Conservation (phyloP, 2,113 vertebrate genomes). For the Hippocampus mohnikei region DNA sequence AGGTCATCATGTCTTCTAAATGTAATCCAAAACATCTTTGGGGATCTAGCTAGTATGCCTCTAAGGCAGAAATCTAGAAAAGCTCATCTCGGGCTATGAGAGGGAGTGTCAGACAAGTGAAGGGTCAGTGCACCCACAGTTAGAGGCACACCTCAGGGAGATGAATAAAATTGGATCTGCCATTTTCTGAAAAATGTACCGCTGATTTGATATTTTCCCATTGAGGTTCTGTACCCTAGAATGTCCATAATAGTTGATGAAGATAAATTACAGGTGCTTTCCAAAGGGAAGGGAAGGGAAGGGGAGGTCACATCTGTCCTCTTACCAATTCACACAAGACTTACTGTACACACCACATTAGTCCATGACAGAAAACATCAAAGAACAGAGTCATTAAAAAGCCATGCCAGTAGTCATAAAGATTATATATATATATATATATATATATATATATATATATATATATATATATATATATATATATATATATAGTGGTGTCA, state of each 20-base stretch:
- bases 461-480: too few species aligned
- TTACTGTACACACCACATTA: conserved; percentile 25
- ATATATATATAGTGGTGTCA: conserved; percentile 30
- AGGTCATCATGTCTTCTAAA: conserved; percentile 39
- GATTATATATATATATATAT: too few species aligned
- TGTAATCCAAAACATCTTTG: conserved; percentile 34
- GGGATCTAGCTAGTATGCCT: conserved; percentile 52
- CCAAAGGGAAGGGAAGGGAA: conserved; percentile 24
- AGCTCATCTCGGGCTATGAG: conserved; percentile 44
- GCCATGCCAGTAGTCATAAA: neutral
- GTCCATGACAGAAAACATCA: conserved; percentile 13
- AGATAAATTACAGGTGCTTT: conserved; percentile 73
- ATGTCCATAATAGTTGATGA: conserved; percentile 75
- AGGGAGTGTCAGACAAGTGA: conserved; percentile 61
- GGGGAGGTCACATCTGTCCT: conserved; percentile 34
- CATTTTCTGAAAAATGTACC: conserved; percentile 77
- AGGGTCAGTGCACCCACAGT: conserved; percentile 72
- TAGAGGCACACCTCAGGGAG: conserved; percentile 69
- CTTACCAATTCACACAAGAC: conserved; percentile 34
- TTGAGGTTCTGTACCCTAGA: conserved; percentile 66
- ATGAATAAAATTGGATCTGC: conserved; percentile 77
- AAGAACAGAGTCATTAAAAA: conserved; percentile 22
- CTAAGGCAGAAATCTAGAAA: conserved; percentile 63
- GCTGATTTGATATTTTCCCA: conserved; percentile 74
- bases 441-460: conserved; percentile 1